Evolutionary conservation across 2,888 invertebrate genomes (phyloP).

Genomic region (Lampropteryx suffumata): DNA sequence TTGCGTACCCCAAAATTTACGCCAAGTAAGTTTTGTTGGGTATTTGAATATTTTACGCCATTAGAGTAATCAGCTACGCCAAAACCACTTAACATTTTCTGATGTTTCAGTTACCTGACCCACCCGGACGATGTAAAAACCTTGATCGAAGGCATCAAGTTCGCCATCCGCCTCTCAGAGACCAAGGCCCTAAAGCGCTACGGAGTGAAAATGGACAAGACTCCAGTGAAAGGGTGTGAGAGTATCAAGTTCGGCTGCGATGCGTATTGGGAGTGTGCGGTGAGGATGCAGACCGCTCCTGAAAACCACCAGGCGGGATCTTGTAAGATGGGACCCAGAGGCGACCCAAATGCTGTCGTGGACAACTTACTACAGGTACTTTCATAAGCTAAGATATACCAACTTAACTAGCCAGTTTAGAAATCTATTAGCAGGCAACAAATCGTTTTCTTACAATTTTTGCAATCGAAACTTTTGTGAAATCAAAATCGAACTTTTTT

Average conservation of each 20-base stretch:
- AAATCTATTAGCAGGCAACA: too few relatives aligned
- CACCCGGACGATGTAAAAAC: constrained; percentile 91
- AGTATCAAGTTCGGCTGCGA: constrained; percentile 87
- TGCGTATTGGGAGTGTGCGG: constrained; percentile 91
- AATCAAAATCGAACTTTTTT: too few relatives aligned
- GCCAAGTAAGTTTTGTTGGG: constrained; percentile 90
- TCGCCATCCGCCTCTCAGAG: constrained; percentile 87
- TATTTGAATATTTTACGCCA: too few relatives aligned
- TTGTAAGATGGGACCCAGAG: constrained; percentile 91
- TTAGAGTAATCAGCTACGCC: neutral
- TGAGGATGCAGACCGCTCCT: constrained; percentile 88
- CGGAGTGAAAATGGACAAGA: constrained; percentile 89
- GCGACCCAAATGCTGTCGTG: constrained; percentile 88
- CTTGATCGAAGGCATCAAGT: constrained; percentile 92
- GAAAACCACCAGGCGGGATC: constrained; percentile 93
- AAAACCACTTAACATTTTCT: neutral
- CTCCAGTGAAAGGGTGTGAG: constrained; percentile 89
- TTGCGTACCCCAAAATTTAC: constrained; percentile 91
- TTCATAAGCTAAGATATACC: too few relatives aligned
- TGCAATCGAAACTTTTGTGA: too few relatives aligned
- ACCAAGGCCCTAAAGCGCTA: constrained; percentile 84
- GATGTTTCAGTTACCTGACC: constrained; percentile 83
- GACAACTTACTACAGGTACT: constrained; percentile 84
- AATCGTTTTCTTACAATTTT: too few relatives aligned
- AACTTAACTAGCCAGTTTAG: too few relatives aligned